Conservation (phyloP, 30 jellyfish, hydroid and myxozoan species). For the Haliclystus octoradiatus region DNA sequence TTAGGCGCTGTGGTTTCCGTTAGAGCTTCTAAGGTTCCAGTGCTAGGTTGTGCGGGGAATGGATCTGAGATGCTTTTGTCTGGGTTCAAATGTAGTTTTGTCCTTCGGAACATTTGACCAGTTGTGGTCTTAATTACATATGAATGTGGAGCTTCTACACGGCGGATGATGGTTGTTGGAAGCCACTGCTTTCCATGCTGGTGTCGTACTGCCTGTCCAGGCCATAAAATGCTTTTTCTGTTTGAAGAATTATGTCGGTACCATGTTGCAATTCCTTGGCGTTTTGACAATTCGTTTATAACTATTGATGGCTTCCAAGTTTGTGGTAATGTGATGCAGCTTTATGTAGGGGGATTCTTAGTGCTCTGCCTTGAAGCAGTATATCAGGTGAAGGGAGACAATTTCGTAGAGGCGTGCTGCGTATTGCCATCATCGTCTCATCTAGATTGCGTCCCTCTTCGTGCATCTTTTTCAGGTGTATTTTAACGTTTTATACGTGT, state of each 20-base stretch:
- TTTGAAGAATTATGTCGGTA: neutral
- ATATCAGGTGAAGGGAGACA: neutral
- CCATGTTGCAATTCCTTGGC: neutral
- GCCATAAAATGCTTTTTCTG: neutral
- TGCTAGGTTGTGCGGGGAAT: too few relatives aligned
- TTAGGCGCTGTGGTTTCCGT: too few relatives aligned
- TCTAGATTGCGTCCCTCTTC: too few relatives aligned
- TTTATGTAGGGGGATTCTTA: neutral
- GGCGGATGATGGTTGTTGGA: neutral
- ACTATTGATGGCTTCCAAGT: neutral
- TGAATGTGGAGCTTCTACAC: neutral
- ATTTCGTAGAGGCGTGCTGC: too few relatives aligned
- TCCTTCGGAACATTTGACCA: neutral
- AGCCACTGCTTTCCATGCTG: neutral
- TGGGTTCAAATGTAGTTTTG: neutral
- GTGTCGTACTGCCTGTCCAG: neutral
- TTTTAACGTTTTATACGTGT: too few relatives aligned
- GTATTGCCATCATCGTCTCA: too few relatives aligned
- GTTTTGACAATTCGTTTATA: neutral
- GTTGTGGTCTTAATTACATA: neutral
- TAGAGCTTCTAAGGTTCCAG: too few relatives aligned
- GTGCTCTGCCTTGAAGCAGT: neutral
- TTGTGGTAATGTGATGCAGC: neutral
- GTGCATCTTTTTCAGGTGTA: too few relatives aligned
- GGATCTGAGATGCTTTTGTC: too few relatives aligned